Conservation (phyloP, 2,888 invertebrate species). For the Siphlonurus alternatus region DNA sequence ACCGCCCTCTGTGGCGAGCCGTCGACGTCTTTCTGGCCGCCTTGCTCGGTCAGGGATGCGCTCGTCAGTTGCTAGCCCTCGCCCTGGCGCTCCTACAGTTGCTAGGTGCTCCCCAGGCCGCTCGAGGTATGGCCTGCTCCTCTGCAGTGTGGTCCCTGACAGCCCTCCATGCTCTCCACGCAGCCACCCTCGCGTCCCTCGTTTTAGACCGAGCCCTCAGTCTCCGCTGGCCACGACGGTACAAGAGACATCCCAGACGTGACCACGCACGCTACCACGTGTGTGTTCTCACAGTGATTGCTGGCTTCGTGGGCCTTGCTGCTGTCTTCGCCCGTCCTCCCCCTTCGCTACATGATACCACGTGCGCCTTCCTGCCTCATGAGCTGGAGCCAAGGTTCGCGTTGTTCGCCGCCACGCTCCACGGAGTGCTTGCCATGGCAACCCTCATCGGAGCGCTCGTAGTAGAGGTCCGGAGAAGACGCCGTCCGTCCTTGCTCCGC, state of each 20-base stretch:
- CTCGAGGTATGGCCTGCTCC: conserved; percentile 22
- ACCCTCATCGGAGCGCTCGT: conserved; percentile 27
- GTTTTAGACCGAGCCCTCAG: conserved; percentile 30
- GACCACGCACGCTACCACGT: conserved; percentile 28
- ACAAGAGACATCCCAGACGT: conserved; percentile 21
- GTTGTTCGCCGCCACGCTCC: conserved; percentile 33
- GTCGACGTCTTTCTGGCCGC: conserved; percentile 34
- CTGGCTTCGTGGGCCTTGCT: conserved; percentile 34
- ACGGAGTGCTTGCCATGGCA: conserved; percentile 30
- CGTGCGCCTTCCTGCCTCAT: conserved; percentile 31
- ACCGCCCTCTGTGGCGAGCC: conserved; percentile 31
- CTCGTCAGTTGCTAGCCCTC: conserved; percentile 27
- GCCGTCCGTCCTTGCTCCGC: conserved; percentile 14
- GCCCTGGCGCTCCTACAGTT: conserved; percentile 24
- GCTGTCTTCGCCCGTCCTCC: conserved; percentile 28
- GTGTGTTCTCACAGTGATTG: conserved; percentile 32
- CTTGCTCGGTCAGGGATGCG: conserved; percentile 25
- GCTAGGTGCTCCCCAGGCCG: conserved; percentile 19
- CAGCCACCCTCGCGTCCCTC: conserved; percentile 31
- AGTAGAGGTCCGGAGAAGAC: conserved; percentile 2
- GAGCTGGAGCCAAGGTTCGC: conserved; percentile 30
- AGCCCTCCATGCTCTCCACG: conserved; percentile 33
- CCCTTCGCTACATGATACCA: conserved; percentile 15
- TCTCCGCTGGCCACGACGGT: conserved; percentile 21
- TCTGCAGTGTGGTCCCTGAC: conserved; percentile 32